Conservation (phyloP, 1,140 invertebrate genomes). For the Dendrolimus punctatus region DNA sequence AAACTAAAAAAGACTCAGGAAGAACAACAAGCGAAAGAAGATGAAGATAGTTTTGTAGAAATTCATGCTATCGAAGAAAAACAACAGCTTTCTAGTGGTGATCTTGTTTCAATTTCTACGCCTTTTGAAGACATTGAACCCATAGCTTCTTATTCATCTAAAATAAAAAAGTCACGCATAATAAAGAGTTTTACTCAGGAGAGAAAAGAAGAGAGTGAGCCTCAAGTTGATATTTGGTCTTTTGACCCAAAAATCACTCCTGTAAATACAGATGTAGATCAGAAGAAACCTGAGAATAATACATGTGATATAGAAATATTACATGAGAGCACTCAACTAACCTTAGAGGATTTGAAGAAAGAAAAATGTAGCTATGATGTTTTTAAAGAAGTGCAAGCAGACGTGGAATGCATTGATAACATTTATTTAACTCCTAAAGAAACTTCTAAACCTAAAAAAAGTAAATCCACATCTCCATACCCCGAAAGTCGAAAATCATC, state of each 20-base stretch:
- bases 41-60: slow-evolving; percentile 62
- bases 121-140: slow-evolving; percentile 45
- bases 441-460: slow-evolving; percentile 35
- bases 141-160: slow-evolving; percentile 29
- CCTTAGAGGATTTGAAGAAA: slow-evolving; percentile 6
- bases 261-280: slow-evolving; percentile 2
- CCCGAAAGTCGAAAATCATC: slow-evolving; percentile 27
- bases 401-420: slow-evolving; percentile 9
- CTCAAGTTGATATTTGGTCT: slow-evolving; percentile 4
- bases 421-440: slow-evolving; percentile 24
- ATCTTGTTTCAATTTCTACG: slow-evolving; percentile 55
- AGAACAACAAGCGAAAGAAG: slow-evolving; percentile 36
- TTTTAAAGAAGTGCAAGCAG: slow-evolving; percentile 6
- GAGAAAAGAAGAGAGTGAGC: slow-evolving; percentile 21
- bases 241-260: slow-evolving; percentile 6
- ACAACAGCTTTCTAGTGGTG: slow-evolving; percentile 35
- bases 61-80: slow-evolving; percentile 60
- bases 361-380: slow-evolving; percentile 1
- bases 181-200: slow-evolving; percentile 47
- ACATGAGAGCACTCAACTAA: slow-evolving; percentile 8
- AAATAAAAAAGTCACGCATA: slow-evolving; percentile 39
- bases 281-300: slow-evolving; percentile 8
- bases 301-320: slow-evolving; percentile 7
- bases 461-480: slow-evolving; percentile 44
- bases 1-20: slow-evolving; percentile 46